phyloP scores from a whole-genome alignment of 2,113 vertebrate genomes.

The Urocitellus parryii region DNA sequence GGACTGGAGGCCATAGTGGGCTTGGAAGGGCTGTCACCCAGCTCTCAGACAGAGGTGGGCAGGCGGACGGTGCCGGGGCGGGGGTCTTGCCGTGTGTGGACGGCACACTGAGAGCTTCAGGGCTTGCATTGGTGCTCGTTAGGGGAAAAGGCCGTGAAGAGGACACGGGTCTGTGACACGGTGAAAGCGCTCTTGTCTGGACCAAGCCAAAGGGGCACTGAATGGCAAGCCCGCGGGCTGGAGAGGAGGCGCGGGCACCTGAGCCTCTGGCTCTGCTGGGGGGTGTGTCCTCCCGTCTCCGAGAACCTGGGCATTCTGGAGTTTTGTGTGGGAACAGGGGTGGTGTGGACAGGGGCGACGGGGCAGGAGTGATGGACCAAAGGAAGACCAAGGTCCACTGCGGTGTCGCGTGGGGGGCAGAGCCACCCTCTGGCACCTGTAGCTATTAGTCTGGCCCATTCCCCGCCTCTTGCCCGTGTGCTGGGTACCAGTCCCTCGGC shows the following conservation, averaged over 20 bases:
- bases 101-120: not conserved
- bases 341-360: too few species aligned
- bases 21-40: too few species aligned
- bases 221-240: fast-evolving
- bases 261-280: too few species aligned
- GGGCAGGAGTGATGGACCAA: not conserved
- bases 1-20: not conserved
- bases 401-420: not conserved
- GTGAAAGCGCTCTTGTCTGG: fast-evolving
- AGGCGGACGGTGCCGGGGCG: fast-evolving
- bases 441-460: too few species aligned
- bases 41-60: fast-evolving
- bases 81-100: not conserved
- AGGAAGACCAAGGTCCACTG: not conserved
- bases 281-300: not conserved
- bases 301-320: not conserved
- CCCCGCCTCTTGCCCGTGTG: not conserved
- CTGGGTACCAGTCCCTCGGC: fast-evolving
- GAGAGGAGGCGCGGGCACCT: not conserved
- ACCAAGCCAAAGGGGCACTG: not conserved
- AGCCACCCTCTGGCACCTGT: not conserved
- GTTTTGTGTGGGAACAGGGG: not conserved
- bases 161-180: not conserved
- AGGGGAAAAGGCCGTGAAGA: too few species aligned
- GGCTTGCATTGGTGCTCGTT: not conserved